Base-by-base conservation (phyloP, 2,797 vertebrate species). In the Syncerus caffer region DNA sequence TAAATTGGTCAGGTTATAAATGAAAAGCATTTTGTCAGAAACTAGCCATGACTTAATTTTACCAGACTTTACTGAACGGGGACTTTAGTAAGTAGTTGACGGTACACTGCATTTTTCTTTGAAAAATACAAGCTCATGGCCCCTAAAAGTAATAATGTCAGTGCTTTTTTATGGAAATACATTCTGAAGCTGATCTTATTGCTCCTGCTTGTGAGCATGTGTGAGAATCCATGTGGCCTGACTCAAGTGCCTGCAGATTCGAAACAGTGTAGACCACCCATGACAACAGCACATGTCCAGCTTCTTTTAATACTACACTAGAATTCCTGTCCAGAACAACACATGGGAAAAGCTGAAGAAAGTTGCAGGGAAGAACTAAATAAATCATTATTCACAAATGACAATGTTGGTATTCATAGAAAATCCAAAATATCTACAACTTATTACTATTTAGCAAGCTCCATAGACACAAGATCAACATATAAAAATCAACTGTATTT, bases 21-120 rank as follows among this genome's bases (percentile, higher is more conserved):
- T 55, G 60, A 95, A 91, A 92, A 67, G 23, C 21, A 42, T 45
- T 86, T 93, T 57, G 16, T 89, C 34, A 86, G 25, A 92, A 89
- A 60, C 10, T 78, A 95, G 25, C 45, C 21, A 78, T 96, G 82
- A 93, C 85, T 95, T 51, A 92, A 42, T 60, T 91, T 85, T 17
- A 53, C 31, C n/a, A 2, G n/a, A 67, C n/a, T 34, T 67, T 34
- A 67, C 64, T 25, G 57, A 96, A 80, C 13, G 86, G 45, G 34
- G 15, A 51, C 21, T 92, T 95, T 86, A 92, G 91, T 86, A 89
- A 93, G 15, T 57, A 93, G 21, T 86, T 89, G 89, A 71, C 27
- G 12, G 17, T 62, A 42, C 17, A 60, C 23, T 83, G 9, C 23
- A 51, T 31, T 89, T 93, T 95, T 89, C 29, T 92, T 89, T 92